phyloP scores from a whole-genome alignment of 2,888 invertebrate genomes.

The Timema podura region DNA sequence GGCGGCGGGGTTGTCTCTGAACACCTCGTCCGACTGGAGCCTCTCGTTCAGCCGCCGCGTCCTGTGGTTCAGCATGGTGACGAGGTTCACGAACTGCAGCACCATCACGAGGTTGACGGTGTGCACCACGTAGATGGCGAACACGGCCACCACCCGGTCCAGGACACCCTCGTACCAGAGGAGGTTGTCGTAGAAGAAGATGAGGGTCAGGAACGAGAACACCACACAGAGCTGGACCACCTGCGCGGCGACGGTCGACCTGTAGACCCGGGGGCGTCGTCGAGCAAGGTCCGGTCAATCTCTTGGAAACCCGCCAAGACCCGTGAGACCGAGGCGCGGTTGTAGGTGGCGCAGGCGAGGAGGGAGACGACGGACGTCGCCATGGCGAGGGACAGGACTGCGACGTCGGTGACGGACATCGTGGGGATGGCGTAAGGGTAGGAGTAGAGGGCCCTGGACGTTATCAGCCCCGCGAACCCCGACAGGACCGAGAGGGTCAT shows the following conservation, averaged over 20 bases:
- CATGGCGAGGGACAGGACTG: neutral
- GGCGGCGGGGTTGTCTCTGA: neutral
- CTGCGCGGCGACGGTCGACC: slow-evolving; percentile 6
- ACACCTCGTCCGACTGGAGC: slow-evolving; percentile 1
- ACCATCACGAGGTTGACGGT: slow-evolving; percentile 6
- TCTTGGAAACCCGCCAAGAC: neutral
- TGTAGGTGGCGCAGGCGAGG: neutral
- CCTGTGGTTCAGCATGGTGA: neutral
- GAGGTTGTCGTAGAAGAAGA: slow-evolving; percentile 9
- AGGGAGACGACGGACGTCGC: neutral
- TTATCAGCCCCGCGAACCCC: neutral
- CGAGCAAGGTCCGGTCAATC: neutral
- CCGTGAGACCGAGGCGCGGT: neutral
- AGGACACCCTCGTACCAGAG: slow-evolving; percentile 12
- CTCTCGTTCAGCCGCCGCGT: slow-evolving; percentile 6
- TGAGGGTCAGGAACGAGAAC: neutral
- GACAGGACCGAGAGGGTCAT: neutral
- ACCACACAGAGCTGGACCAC: slow-evolving; percentile 5
- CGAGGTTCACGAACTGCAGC: slow-evolving; percentile 8
- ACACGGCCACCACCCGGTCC: slow-evolving; percentile 7
- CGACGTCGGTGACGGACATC: slow-evolving; percentile 9
- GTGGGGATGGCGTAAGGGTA: slow-evolving; percentile 11
- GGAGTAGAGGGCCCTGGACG: neutral
- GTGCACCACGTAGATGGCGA: neutral
- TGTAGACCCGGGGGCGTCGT: slow-evolving; percentile 5